phyloP scores from a whole-genome alignment of 1,140 invertebrate species.

The Drosophila watanabei region DNA sequence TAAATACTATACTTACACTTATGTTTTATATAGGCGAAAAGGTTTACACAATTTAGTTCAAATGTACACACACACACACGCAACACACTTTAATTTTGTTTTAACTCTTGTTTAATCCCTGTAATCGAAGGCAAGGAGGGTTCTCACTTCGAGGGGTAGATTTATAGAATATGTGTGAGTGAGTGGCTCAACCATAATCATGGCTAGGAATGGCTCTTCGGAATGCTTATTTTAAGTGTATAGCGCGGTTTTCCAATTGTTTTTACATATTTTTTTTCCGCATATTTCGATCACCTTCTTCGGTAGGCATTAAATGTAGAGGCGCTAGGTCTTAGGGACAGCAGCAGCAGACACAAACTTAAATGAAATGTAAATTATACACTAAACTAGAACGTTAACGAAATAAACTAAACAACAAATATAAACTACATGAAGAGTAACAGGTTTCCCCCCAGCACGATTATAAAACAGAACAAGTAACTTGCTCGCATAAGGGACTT shows the following conservation, averaged over 20 bases:
- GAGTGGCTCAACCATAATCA: conserved; percentile 2
- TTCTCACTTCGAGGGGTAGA: conserved; percentile 19
- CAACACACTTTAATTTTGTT: conserved; percentile 53
- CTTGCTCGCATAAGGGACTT: conserved; percentile 26
- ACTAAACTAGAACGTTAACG: conserved; percentile 42
- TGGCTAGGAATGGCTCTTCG: conserved; percentile 12
- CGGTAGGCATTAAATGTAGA: conserved; percentile 31
- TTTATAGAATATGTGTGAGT: neutral
- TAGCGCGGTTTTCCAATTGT: conserved; percentile 22
- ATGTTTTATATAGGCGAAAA: conserved; percentile 78
- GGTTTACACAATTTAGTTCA: conserved; percentile 83
- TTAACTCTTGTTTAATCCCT: conserved; percentile 45
- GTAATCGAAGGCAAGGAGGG: conserved; percentile 5
- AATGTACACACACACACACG: conserved; percentile 64
- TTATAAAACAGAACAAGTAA: conserved; percentile 16
- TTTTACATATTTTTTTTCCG: conserved; percentile 22
- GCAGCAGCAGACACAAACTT: conserved; percentile 41
- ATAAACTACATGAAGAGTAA: conserved; percentile 45
- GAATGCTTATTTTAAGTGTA: conserved; percentile 11
- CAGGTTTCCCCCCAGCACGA: conserved; percentile 63
- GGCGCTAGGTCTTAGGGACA: conserved; percentile 43
- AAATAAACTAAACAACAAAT: conserved; percentile 33
- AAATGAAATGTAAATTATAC: conserved; percentile 59
- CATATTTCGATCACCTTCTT: conserved; percentile 26
- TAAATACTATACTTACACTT: conserved; percentile 78